Percentiles rank a stretch among this genome's conserved stretches.
phyloP scores from a whole-genome alignment of 2,888 invertebrate species.

The Eupeodes latifasciatus region DNA sequence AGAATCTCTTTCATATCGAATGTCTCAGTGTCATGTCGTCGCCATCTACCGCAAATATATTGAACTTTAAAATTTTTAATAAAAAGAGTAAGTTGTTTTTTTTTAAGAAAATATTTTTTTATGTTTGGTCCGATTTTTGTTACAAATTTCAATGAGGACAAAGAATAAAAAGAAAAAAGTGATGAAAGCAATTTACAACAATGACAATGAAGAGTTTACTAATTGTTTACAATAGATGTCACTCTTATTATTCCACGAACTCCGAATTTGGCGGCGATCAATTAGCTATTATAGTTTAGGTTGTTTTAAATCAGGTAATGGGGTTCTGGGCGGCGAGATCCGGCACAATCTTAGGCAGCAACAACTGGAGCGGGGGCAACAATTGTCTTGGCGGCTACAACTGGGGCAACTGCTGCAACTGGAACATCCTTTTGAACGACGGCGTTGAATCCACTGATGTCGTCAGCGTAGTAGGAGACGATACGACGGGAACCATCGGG shows the following conservation, averaged over 20 bases:
- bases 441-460: constrained; percentile 85
- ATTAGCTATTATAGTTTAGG: constrained; percentile 57
- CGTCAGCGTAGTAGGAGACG: constrained; percentile 85
- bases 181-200: constrained; percentile 77
- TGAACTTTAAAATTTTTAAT: background rate
- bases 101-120: constrained; percentile 73
- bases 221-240: constrained; percentile 82
- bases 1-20: background rate
- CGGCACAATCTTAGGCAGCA: constrained; percentile 63
- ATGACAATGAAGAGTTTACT: constrained; percentile 77
- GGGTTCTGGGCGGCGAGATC: constrained; percentile 52
- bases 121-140: constrained; percentile 45
- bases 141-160: constrained; percentile 57
- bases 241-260: constrained; percentile 79
- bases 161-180: constrained; percentile 56
- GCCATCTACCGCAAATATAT: background rate
- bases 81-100: constrained; percentile 77
- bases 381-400: constrained; percentile 73
- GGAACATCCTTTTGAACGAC: constrained; percentile 84
- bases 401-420: constrained; percentile 83
- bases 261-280: constrained; percentile 76
- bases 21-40: background rate
- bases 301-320: constrained; percentile 40
- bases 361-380: constrained; percentile 79
- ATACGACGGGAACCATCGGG: constrained; percentile 85